A percentile compares a stretch with the other conserved stretches of the same genome.
These are phyloP conservation scores for Neoscelio sp. DNA, from an alignment of 2,888 invertebrate species.

Conservation along the genomic window DNA sequence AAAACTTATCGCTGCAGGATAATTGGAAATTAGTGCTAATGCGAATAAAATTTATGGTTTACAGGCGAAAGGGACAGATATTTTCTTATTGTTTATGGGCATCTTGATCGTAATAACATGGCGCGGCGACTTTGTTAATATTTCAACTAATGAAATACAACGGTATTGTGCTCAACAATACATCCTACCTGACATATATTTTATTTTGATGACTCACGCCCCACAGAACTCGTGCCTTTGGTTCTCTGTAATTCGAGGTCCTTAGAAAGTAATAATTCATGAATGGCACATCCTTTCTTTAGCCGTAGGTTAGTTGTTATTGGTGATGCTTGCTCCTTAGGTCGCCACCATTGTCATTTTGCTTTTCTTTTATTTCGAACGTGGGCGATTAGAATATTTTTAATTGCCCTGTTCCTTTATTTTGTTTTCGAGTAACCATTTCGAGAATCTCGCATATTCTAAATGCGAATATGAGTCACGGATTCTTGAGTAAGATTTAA, in stretches of 20 bases:
- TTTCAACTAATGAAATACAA: conserved; percentile 49
- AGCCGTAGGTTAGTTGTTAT: conserved; percentile 46
- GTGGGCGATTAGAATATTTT: conserved; percentile 36
- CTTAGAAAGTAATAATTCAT: conserved; percentile 67
- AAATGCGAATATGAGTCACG: no score
- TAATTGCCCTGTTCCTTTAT: conserved; percentile 39
- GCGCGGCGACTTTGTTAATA: conserved; percentile 49
- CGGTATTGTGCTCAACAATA: conserved; percentile 44
- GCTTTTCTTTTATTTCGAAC: conserved; percentile 38
- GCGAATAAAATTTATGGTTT: conserved; percentile 51
- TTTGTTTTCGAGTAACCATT: conserved; percentile 26
- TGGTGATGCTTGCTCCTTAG: conserved; percentile 50
- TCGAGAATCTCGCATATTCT: conserved; percentile 8
- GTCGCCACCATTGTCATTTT: conserved; percentile 43
- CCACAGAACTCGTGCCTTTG: conserved; percentile 61
- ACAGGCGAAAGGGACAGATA: conserved; percentile 5
- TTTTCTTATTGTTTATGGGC: conserved; percentile 49
- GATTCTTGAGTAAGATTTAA: no score
- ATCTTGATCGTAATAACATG: conserved; percentile 43
- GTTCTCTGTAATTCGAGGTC: conserved; percentile 64
- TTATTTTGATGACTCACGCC: conserved; percentile 67
- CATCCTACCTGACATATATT: conserved; percentile 64
- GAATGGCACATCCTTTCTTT: conserved; percentile 54
- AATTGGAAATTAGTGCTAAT: conserved; percentile 60
- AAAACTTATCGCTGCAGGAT: conserved; percentile 50